phyloP scores from a whole-genome alignment of 2,797 vertebrate species.

The Merluccius polli region DNA sequence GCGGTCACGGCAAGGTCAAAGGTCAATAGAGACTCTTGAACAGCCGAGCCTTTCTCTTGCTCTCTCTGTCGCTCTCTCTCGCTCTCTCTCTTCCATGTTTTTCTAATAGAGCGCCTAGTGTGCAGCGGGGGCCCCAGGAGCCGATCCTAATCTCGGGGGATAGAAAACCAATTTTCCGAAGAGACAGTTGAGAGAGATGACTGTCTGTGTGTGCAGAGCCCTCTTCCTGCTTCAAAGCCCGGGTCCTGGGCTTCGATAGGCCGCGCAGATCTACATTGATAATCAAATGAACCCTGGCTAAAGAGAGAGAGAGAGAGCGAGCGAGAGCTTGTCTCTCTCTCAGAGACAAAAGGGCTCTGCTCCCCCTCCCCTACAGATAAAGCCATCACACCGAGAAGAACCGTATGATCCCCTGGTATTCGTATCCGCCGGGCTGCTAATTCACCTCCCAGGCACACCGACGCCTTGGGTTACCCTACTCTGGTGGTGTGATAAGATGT shows the following conservation, averaged over 20 bases:
- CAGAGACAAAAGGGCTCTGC: conserved; percentile 55
- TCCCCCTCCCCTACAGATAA: conserved; percentile 33
- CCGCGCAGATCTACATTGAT: conserved; percentile 53
- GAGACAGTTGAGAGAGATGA: conserved; percentile 70
- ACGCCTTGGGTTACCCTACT: conserved; percentile 34
- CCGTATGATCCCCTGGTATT: conserved; percentile 48
- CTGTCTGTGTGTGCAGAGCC: conserved; percentile 61
- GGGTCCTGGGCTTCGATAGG: conserved; percentile 27
- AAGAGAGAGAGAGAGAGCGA: not conserved
- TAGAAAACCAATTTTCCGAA: conserved; percentile 79
- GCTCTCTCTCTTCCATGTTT: conserved; percentile 53
- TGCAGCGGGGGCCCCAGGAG: conserved; percentile 55
- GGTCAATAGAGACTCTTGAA: conserved; percentile 49
- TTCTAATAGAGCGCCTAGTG: conserved; percentile 63
- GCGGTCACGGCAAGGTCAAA: conserved; percentile 60
- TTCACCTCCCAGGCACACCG: conserved; percentile 49
- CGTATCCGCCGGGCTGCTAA: conserved; percentile 44
- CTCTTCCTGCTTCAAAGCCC: conserved; percentile 52
- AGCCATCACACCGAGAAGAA: conserved; percentile 42
- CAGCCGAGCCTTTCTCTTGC: conserved; percentile 19
- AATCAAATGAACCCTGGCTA: conserved; percentile 48
- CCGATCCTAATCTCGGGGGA: conserved; percentile 76
- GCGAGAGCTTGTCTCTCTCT: no score
- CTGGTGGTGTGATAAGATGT: conserved; percentile 17
- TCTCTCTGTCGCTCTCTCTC: no score